These are phyloP conservation scores for Brachynemurus nebulosus DNA, from an alignment of 2,888 invertebrate species.

Conservation along the genomic window DNA sequence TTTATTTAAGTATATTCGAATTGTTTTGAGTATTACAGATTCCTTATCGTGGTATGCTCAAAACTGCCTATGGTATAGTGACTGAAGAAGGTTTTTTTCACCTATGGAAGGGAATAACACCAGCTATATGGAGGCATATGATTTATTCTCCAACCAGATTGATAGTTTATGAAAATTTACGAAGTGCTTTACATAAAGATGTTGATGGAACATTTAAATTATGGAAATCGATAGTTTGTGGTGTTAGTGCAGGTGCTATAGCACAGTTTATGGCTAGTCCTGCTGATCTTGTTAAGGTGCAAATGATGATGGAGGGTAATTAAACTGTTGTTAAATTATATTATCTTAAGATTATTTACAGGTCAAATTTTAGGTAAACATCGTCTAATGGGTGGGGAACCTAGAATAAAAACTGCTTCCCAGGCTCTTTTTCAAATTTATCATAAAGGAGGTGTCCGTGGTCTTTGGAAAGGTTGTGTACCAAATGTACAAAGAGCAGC, in stretches of 20 bases:
- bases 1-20: too few relatives aligned
- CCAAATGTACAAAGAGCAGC: constrained; percentile 80
- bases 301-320: constrained; percentile 83
- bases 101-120: constrained; percentile 80
- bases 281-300: constrained; percentile 85
- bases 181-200: too few relatives aligned
- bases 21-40: constrained; percentile 29
- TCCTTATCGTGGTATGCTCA: constrained; percentile 66
- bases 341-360: neutral
- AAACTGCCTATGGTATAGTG: constrained; percentile 67
- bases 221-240: constrained; percentile 50
- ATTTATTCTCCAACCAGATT: constrained; percentile 72
- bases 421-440: constrained; percentile 68
- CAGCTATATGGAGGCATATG: constrained; percentile 76
- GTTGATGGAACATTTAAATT: constrained; percentile 55
- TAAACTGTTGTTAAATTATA: too few relatives aligned
- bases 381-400: constrained; percentile 62
- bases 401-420: constrained; percentile 58
- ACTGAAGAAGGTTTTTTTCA: constrained; percentile 70
- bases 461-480: constrained; percentile 83
- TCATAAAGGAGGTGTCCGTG: constrained; percentile 57
- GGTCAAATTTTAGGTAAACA: constrained; percentile 32
- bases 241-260: constrained; percentile 67
- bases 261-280: constrained; percentile 85
- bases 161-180: constrained; percentile 69